Percentiles rank a stretch among this genome's conserved stretches.
These are phyloP conservation scores for Drosophila ochracea DNA, from an alignment of 2,888 invertebrate species.

Conservation along the genomic window DNA sequence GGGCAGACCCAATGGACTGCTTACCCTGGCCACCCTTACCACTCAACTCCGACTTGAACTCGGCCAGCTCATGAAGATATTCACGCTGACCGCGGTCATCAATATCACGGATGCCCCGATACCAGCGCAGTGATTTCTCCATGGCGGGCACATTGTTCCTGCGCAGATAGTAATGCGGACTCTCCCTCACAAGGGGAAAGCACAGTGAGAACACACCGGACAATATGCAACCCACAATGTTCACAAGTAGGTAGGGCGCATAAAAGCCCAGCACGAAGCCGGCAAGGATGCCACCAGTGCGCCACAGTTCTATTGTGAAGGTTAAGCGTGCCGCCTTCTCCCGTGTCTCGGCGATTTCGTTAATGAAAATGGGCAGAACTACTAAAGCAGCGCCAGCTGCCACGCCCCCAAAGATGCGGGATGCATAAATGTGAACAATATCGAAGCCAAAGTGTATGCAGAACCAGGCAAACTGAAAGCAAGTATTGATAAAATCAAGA, in stretches of 20 bases:
- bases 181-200: conserved; percentile 83
- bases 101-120: conserved; percentile 81
- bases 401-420: conserved; percentile 78
- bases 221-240: conserved; percentile 68
- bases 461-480: conserved; percentile 78
- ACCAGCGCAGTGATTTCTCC: conserved; percentile 83
- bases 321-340: conserved; percentile 71
- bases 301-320: conserved; percentile 72
- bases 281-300: conserved; percentile 75
- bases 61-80: conserved; percentile 71
- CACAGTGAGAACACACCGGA: conserved; percentile 75
- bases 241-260: conserved; percentile 64
- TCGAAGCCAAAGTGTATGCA: conserved; percentile 81
- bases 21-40: conserved; percentile 11
- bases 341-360: conserved; percentile 74
- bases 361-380: conserved; percentile 80
- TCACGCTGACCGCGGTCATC: conserved; percentile 76
- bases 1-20: conserved; percentile 23
- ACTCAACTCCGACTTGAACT: conserved; percentile 66
- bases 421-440: conserved; percentile 79
- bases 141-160: conserved; percentile 65
- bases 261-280: conserved; percentile 75
- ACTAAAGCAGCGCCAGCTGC: conserved; percentile 79
- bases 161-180: conserved; percentile 77
- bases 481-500: background rate